Evolutionary conservation across 2,797 vertebrate species (phyloP).

Genomic region (Gephyroberyx darwinii): DNA sequence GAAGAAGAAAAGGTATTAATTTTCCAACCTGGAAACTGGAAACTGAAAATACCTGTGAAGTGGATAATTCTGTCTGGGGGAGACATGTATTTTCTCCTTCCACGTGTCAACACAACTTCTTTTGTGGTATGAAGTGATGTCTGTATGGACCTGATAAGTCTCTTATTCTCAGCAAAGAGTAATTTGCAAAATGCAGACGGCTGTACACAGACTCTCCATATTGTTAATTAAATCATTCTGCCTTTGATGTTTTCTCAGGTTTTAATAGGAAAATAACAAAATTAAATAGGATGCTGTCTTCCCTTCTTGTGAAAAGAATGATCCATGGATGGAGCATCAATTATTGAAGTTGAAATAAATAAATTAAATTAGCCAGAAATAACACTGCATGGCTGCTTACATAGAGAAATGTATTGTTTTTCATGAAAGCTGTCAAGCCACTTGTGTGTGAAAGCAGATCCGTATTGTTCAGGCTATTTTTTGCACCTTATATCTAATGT

Average conservation of each 20-base stretch:
- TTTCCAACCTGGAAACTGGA: conserved; percentile 77
- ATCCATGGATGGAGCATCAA: conserved; percentile 71
- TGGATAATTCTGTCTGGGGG: conserved; percentile 79
- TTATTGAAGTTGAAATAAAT: conserved; percentile 74
- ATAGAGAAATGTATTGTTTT: conserved; percentile 63
- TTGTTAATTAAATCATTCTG: conserved; percentile 85
- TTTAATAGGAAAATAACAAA: conserved; percentile 83
- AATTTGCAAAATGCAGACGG: conserved; percentile 80
- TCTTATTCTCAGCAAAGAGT: conserved; percentile 82
- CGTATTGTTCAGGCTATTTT: conserved; percentile 43
- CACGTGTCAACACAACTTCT: conserved; percentile 82
- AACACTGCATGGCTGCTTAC: conserved; percentile 52
- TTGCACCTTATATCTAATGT: conserved; percentile 49
- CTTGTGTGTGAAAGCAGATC: conserved; percentile 33
- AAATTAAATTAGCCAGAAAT: conserved; percentile 72
- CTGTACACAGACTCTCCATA: conserved; percentile 80
- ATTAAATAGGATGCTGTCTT: conserved; percentile 77
- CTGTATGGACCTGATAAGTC: conserved; percentile 84
- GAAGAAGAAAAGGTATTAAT: conserved; percentile 76
- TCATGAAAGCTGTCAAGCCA: conserved; percentile 44
- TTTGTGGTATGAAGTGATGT: conserved; percentile 81
- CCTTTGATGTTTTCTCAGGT: conserved; percentile 84
- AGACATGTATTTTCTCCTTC: conserved; percentile 77
- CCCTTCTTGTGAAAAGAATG: conserved; percentile 62
- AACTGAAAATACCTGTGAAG: conserved; percentile 83